Evolutionary conservation across 2,113 vertebrate species (phyloP).

Genomic region (Lampris incognitus): DNA sequence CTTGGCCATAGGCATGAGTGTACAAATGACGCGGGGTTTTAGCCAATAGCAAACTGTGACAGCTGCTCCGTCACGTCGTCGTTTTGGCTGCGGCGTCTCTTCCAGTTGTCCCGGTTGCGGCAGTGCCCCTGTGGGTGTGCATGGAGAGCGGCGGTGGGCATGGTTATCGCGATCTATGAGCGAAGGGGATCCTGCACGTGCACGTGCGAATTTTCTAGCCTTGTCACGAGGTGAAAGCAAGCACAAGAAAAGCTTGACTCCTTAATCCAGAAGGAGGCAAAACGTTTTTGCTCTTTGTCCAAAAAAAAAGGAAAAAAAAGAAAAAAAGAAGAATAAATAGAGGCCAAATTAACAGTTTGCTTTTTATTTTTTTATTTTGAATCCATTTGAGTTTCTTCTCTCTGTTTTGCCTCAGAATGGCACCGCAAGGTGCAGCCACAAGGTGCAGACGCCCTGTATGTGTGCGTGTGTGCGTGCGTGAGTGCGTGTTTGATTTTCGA

Average conservation of each 20-base stretch:
- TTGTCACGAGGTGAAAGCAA: constrained; percentile 89
- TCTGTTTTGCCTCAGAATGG: constrained; percentile 73
- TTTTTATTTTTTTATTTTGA: constrained; percentile 22
- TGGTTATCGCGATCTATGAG: neutral
- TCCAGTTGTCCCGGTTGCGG: constrained; percentile 24
- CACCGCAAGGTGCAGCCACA: constrained; percentile 1
- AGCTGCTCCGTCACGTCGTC: constrained; percentile 6
- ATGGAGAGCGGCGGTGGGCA: constrained; percentile 25
- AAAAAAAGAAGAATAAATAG: constrained; percentile 35
- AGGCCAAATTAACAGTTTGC: constrained; percentile 62
- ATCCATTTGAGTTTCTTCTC: constrained; percentile 44
- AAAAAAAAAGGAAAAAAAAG: constrained; percentile 38
- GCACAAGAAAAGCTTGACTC: constrained; percentile 90
- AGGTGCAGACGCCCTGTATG: constrained; percentile 80
- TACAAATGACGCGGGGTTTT: constrained; percentile 13
- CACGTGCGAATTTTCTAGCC: constrained; percentile 77
- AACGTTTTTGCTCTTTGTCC: constrained; percentile 81
- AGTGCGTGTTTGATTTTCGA: constrained; percentile 69
- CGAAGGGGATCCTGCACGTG: constrained; percentile 39
- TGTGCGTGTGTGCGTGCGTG: constrained; percentile 31
- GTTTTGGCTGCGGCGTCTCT: constrained; percentile 21
- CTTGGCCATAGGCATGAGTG: constrained; percentile 25
- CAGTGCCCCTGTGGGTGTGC: neutral
- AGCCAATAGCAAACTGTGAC: constrained; percentile 31
- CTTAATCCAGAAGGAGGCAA: constrained; percentile 74